These are phyloP conservation scores for Drosophila greeni DNA, from an alignment of 2,888 invertebrate genomes.

Conservation along the genomic window DNA sequence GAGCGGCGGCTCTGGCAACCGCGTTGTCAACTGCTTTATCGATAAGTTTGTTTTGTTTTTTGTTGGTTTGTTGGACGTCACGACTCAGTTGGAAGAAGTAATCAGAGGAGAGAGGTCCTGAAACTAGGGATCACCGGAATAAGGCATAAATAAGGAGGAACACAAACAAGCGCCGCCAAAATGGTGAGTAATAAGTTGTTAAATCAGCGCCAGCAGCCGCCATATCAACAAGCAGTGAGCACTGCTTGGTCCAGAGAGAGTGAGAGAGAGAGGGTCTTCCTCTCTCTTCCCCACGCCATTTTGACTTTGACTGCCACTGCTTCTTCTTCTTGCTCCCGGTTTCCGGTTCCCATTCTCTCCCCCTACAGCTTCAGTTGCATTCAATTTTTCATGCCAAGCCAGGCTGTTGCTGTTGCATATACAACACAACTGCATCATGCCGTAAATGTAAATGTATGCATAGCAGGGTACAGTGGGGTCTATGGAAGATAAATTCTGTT, in stretches of 20 bases:
- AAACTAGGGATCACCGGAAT: too few relatives aligned
- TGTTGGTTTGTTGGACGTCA: constrained; percentile 4
- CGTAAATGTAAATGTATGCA: constrained; percentile 15
- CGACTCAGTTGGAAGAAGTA: constrained; percentile 13
- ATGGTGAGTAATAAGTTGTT: constrained; percentile 33
- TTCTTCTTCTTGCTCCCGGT: constrained; percentile 7
- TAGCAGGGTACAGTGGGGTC: constrained; percentile 11
- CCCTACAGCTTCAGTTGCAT: constrained; percentile 33
- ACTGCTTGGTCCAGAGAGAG: constrained; percentile 18
- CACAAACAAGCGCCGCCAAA: constrained; percentile 12
- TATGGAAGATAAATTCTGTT: not conserved
- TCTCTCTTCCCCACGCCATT: not conserved
- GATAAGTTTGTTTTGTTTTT: constrained; percentile 23
- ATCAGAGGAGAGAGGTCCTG: constrained; percentile 5
- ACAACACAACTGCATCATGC: constrained; percentile 54
- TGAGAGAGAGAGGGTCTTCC: too few relatives aligned
- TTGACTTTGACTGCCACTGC: not conserved
- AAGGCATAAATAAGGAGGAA: constrained; percentile 1
- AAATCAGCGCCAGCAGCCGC: constrained; percentile 26
- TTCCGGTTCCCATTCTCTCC: not conserved
- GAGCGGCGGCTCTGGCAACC: constrained; percentile 13
- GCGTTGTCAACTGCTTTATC: constrained; percentile 38
- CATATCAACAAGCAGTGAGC: constrained; percentile 17
- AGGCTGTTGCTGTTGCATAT: constrained; percentile 59
- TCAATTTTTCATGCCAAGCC: constrained; percentile 73